Evolutionary conservation across 1,140 invertebrate species (phyloP), one percentile per base, ranked within the genome.

Genomic region (Pogonognathellus flavescens): DNA sequence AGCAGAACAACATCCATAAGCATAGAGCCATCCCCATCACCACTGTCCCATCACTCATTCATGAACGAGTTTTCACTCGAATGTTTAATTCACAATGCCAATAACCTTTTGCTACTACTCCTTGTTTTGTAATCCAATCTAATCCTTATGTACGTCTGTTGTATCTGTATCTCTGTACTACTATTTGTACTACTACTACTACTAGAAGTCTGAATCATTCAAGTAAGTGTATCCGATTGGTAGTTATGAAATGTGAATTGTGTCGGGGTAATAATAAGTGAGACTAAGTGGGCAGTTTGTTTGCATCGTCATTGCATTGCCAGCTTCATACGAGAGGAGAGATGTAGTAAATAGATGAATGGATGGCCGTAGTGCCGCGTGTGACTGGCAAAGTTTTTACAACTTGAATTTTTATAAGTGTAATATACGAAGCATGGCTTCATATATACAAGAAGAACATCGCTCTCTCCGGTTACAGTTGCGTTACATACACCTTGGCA

Each of bases 1-100:
- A 76, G 70, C 70, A 50, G 70, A 76, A 41, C 70, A 76, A 76
- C 70, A 76, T 76, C 70, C 70, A 76, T 50, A 31, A 76, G 41
- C 70, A 76, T 16, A n/a, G 70, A 76, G 70, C 70, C 70, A 76
- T 76, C 70, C 70, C 70, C 70, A 76, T 76, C 70, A 76, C 70
- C 70, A 76, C 70, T 31, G 70, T 76, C 70, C 25, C 70, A 76
- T 76, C 70, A 76, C 70, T 76, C 70, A 76, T 76, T 76, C 70
- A 76, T 76, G 70, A 76, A 76, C 70, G 70, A 76, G 70, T 76
- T 76, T 76, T 76, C 70, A 76, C 70, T 49, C 70, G 70, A 76
- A 76, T 76, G 70, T 49, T 76, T 76, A 76, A 76, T 76, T 76
- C 70, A 76, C 25, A n/a, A 50, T 76, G 70, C 70, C 70, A 76